Evolutionary conservation across 2,888 invertebrate species (phyloP), one percentile per base, ranked within the genome.

Genomic region (Tenthredo distinguenda): DNA sequence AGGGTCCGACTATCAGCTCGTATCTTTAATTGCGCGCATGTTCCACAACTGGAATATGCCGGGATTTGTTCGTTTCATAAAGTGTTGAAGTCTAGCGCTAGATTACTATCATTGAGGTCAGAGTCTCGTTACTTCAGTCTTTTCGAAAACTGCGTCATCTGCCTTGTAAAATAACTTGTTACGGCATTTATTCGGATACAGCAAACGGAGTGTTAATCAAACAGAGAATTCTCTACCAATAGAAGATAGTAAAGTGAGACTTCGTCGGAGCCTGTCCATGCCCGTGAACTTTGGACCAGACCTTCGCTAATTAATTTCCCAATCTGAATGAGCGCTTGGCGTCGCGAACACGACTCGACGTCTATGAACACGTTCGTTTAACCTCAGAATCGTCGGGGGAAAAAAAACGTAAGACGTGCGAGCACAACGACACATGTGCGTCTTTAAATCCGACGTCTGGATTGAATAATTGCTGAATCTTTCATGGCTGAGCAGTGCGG

Each of bases 241-340:
- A 62, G 2, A 62, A 21, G 62, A 62, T 21, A 62, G 62, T 26
- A 3, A 62, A 62, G 26, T 74, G n/a, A 74, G 47, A 21, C 74
- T 21, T 43, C 21, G 21, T 43, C 43, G 21, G 12, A 21, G 21
- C 47, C 50, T 9, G 77, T 34, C 18, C 18, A n/a, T 77, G 55
- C 34, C 55, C 77, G 9, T 77, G 77, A 77, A 77, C 77, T 77
- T 55, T 77, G 31, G 55, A 50, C 77, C 55, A 50, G 77, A 77
- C 77, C 31, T 77, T 55, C 15, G 50, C 50, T 55, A 77, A 55
- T 55, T 47, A 50, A 77, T 77, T 55, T 77, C 47, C 9, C 21
- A 34, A 55, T 55, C n/a, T 50, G 77, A 77, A 10, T 34, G 50
- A 55, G 50, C 50, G 55, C 18, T 77, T 21, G 55, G 31, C 34